A percentile compares a stretch with the other conserved stretches of the same genome.
Conservation (phyloP, 2,113 vertebrate genomes). For the Sylvietta virens region DNA sequence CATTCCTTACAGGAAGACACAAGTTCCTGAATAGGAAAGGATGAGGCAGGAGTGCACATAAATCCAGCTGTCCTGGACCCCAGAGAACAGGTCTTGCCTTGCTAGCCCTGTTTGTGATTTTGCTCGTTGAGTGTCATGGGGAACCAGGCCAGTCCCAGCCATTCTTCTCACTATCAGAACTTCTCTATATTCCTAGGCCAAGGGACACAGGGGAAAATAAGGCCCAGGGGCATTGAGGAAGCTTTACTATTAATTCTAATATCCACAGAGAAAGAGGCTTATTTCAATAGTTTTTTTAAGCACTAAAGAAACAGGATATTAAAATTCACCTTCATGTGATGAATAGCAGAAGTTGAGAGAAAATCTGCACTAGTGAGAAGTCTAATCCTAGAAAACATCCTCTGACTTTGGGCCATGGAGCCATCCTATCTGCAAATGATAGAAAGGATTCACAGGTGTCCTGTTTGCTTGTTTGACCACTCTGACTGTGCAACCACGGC, state of each 20-base stretch:
- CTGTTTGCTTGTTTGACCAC: background rate
- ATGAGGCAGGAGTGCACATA: slow-evolving; percentile 5
- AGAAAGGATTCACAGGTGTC: background rate
- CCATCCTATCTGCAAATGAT: background rate
- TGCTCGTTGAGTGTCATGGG: background rate
- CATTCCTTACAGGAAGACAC: slow-evolving; percentile 50
- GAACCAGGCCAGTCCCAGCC: background rate
- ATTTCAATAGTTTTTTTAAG: background rate
- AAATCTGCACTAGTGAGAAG: background rate
- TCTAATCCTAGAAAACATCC: background rate
- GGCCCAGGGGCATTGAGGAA: background rate
- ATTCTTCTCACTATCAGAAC: background rate
- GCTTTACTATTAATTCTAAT: background rate
- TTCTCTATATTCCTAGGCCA: background rate
- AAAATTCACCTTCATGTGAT: background rate
- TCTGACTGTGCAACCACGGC: background rate
- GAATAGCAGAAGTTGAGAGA: background rate
- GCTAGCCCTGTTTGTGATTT: background rate
- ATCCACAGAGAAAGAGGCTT: background rate
- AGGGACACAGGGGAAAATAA: background rate
- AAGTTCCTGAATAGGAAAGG: slow-evolving; percentile 57
- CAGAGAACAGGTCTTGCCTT: background rate
- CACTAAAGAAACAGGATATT: background rate
- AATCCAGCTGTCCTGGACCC: background rate
- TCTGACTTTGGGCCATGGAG: background rate